Base-by-base conservation (phyloP, 1,140 invertebrate species). In the Glomeris maerens region DNA sequence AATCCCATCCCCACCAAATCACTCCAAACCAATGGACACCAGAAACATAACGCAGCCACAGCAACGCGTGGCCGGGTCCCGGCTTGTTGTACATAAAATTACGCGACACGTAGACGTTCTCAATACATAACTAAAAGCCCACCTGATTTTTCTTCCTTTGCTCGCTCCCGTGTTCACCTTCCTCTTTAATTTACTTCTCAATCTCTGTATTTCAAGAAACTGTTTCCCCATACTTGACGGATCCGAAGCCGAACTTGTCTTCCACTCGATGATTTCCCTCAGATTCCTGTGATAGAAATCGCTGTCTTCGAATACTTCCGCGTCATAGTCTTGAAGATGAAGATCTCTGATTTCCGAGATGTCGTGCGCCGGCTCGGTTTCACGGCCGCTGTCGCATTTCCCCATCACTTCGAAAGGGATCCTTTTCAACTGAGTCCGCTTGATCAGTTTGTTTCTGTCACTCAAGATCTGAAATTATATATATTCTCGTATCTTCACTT, bases 251-350 rank as follows among this genome's bases (percentile, higher is more conserved):
- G 84, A 79, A 22, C 78, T 72, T 4, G 85, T 82, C 71, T 93
- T 94, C 46, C 79, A 79, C 64, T 96, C 88, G 56, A 98, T 93
- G 14, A 96, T 69, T 63, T 96, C 90, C 52, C 88, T 71, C 23
- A 98, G 67, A 21, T 95, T 65, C 61, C 91, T 84, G 66, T 95
- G 89, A 70, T 97, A 97, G 64, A 96, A 98, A 66, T 98, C 93
- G 65, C 83, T 83, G 65, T 98, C 93, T 65, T 97, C 91, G 71
- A 88, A 98, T 61, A 95, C 85, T 71, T 98, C 86, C 0, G 67
- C 52, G 66, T 89, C 81, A 55, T 79, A 78, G 56, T 82, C 78
- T 59, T 80, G 75, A 28, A 66, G 45, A 17, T 57, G 51, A 5
- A 52, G 52, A 45, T 53, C 42, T 7, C 36, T 21, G 41, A 14